phyloP scores from a whole-genome alignment of 2,888 invertebrate genomes.

The Sinopyrophorus schimmeli region DNA sequence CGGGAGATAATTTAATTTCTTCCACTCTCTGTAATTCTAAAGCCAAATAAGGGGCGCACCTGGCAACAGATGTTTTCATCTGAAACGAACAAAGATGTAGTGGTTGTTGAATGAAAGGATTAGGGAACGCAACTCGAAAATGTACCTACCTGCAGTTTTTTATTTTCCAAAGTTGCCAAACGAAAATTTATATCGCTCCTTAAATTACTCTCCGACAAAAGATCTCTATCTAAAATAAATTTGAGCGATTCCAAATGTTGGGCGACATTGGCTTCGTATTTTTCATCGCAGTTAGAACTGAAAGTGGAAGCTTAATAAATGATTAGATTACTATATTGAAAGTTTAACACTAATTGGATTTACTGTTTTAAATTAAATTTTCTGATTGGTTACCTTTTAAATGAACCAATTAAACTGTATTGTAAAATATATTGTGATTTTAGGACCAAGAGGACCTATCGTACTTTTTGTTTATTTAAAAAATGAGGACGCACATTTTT shows the following conservation, averaged over 20 bases:
- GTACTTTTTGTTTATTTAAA: no score
- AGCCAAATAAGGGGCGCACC: constrained; percentile 64
- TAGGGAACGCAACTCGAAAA: no score
- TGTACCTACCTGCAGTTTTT: constrained; percentile 47
- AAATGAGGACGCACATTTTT: no score
- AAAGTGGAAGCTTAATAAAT: not conserved
- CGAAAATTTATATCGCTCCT: constrained; percentile 61
- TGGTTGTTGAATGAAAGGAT: no score
- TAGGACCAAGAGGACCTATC: no score
- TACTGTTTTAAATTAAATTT: no score
- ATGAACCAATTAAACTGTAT: no score
- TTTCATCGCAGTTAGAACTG: not conserved
- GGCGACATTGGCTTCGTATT: constrained; percentile 23
- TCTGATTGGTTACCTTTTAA: no score
- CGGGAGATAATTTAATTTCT: constrained; percentile 52
- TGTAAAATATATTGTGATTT: no score
- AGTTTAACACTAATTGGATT: no score
- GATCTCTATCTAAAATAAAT: constrained; percentile 40
- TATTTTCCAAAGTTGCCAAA: constrained; percentile 54
- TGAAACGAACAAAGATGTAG: constrained; percentile 49
- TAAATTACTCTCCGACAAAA: constrained; percentile 55
- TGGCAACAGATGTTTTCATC: constrained; percentile 59
- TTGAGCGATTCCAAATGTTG: constrained; percentile 29
- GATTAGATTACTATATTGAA: not conserved
- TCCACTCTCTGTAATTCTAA: constrained; percentile 58